Conservation (phyloP, 2,888 invertebrate species). For the Tetrapedia diversipes region DNA sequence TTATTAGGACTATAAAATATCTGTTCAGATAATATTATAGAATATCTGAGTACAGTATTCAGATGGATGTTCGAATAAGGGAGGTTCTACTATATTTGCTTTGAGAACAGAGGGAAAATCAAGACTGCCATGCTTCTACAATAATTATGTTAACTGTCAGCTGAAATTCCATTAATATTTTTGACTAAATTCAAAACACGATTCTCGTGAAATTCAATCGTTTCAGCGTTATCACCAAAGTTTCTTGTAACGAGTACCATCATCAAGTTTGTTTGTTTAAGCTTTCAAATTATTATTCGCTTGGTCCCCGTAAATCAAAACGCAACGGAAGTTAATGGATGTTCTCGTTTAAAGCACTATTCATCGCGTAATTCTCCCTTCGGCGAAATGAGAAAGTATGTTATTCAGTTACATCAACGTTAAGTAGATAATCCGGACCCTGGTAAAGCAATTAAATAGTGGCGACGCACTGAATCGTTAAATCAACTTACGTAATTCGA, state of each 20-base stretch:
- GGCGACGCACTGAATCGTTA: not conserved
- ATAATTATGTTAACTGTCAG: slow-evolving; percentile 9
- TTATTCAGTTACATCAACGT: slow-evolving; percentile 1
- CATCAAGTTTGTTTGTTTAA: not conserved
- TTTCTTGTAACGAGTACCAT: not conserved
- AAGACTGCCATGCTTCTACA: not conserved
- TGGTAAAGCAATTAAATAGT: slow-evolving; percentile 7
- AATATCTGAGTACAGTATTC: too few species aligned
- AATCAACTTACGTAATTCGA: slow-evolving; percentile 7
- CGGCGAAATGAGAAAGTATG: not conserved
- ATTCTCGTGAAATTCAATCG: not conserved
- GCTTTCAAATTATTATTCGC: not conserved
- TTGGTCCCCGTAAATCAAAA: not conserved
- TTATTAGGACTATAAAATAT: too few species aligned
- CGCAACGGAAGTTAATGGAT: not conserved
- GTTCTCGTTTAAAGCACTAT: not conserved
- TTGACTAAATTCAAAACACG: not conserved
- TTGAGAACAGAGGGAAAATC: too few species aligned
- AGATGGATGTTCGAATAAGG: too few species aligned
- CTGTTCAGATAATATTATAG: too few species aligned
- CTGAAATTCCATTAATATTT: slow-evolving; percentile 13
- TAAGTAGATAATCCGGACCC: slow-evolving; percentile 11
- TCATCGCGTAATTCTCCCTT: not conserved
- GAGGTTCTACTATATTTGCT: too few species aligned
- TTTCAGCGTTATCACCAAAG: too few species aligned